phyloP scores from a whole-genome alignment of 2,113 vertebrate genomes.

The Oncorhynchus tshawytscha region DNA sequence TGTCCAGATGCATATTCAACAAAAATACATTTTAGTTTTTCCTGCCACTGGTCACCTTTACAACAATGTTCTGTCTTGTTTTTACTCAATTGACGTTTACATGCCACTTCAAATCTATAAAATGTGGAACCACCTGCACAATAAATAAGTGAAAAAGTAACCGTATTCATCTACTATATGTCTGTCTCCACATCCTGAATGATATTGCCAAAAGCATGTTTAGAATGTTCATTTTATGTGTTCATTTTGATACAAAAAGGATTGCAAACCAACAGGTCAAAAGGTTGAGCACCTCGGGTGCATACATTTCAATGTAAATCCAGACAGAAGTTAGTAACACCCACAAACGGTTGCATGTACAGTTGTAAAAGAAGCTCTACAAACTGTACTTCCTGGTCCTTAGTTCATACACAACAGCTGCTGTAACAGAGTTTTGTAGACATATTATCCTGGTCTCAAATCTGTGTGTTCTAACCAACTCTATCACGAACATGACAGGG shows the following conservation, averaged over 20 bases:
- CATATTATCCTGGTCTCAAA: no score
- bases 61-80: slow-evolving; percentile 26
- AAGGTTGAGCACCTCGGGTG: slow-evolving; percentile 45
- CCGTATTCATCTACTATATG: slow-evolving; percentile 31
- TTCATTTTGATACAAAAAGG: slow-evolving; percentile 35
- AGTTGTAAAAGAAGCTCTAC: not conserved
- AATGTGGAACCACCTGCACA: slow-evolving; percentile 69
- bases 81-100: slow-evolving; percentile 61
- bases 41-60: slow-evolving; percentile 16
- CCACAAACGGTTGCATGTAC: not conserved
- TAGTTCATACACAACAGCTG: not conserved
- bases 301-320: slow-evolving; percentile 29
- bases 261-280: slow-evolving; percentile 41
- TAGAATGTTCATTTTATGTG: slow-evolving; percentile 1
- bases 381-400: not conserved
- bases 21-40: not conserved
- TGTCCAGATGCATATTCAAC: not conserved
- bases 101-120: slow-evolving; percentile 49
- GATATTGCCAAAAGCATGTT: not conserved
- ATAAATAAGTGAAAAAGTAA: slow-evolving; percentile 49
- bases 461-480: no score
- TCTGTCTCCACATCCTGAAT: slow-evolving; percentile 20
- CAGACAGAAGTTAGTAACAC: slow-evolving; percentile 4
- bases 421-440: no score
- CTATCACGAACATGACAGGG: no score